A percentile compares a stretch with the other conserved stretches of the same genome.
Evolutionary conservation across 2,113 vertebrate species (phyloP).

Genomic region (Nerophis lumbriciformis): DNA sequence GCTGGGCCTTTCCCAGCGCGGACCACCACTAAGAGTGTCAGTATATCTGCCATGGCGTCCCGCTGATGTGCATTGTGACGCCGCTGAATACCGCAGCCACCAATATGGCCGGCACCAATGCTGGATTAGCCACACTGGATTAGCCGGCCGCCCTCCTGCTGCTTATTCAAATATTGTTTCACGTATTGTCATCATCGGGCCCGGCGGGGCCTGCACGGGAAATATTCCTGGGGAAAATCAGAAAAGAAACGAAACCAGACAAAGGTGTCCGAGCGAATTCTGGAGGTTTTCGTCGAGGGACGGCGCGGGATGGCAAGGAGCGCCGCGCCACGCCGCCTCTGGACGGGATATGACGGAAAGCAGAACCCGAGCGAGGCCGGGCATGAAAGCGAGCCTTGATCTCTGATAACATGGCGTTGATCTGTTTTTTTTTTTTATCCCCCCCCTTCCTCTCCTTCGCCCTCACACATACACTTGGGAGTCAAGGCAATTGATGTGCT

Average conservation of each 20-base stretch:
- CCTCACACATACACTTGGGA: conserved; percentile 69
- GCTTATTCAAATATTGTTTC: conserved; percentile 77
- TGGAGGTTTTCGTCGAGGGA: conserved; percentile 1
- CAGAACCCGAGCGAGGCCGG: conserved; percentile 47
- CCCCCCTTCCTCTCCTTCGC: conserved; percentile 60
- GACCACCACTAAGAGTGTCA: conserved; percentile 61
- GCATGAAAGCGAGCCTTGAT: conserved; percentile 69
- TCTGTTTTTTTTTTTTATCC: conserved; percentile 40
- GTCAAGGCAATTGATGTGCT: conserved; percentile 76
- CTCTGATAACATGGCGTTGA: conserved; percentile 61
- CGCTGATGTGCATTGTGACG: conserved; percentile 71
- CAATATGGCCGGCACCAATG: conserved; percentile 71
- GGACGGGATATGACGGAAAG: conserved; percentile 47
- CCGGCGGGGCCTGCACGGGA: conserved; percentile 13
- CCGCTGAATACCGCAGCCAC: conserved; percentile 64
- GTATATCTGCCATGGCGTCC: conserved; percentile 69
- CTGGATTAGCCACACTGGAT: conserved; percentile 76
- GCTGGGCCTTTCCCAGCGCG: conserved; percentile 58
- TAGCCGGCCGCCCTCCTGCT: conserved; percentile 70
- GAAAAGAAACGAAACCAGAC: conserved; percentile 12
- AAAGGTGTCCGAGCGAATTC: conserved; percentile 35
- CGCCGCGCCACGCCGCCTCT: conserved; percentile 2
- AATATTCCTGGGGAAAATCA: conserved; percentile 53
- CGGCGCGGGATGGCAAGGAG: conserved; percentile 21
- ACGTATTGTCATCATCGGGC: conserved; percentile 69